A percentile compares a stretch with the other conserved stretches of the same genome.
Conservation (phyloP, 2,888 invertebrate species). For the Syrphus vitripennis region DNA sequence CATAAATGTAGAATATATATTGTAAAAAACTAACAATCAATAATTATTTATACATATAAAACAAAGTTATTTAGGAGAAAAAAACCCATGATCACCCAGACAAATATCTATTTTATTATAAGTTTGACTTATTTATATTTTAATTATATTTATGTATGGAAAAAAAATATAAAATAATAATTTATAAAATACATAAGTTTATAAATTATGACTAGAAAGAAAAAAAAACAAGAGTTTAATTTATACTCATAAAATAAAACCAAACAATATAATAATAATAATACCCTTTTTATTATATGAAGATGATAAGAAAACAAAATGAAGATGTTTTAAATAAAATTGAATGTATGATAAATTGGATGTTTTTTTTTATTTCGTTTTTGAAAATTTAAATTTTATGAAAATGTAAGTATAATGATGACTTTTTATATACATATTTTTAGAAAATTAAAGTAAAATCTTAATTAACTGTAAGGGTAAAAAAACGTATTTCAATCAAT, state of each 20-base stretch:
- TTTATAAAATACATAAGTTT: conserved; percentile 42
- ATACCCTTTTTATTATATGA: conserved; percentile 29
- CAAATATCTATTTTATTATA: conserved; percentile 7
- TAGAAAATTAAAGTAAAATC: no score
- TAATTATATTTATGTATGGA: conserved; percentile 26
- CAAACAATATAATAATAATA: not conserved
- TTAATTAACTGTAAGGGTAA: no score
- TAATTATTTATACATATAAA: conserved; percentile 56
- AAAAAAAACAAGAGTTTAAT: conserved; percentile 36
- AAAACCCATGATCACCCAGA: not conserved
- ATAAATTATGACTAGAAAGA: conserved; percentile 18
- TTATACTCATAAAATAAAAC: conserved; percentile 15
- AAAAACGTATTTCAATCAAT: no score
- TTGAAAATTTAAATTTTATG: no score
- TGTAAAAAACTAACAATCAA: conserved; percentile 30
- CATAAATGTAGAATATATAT: conserved; percentile 5
- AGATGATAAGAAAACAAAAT: conserved; percentile 1
- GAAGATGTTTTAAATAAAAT: conserved; percentile 60
- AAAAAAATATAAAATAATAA: conserved; percentile 21
- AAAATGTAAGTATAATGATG: no score
- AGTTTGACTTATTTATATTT: not conserved
- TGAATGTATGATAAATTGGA: conserved; percentile 47
- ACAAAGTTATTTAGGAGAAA: not conserved
- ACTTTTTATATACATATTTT: no score
- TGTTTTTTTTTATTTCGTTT: conserved; percentile 3